phyloP scores from a whole-genome alignment of 1,140 invertebrate species.

The Doryteuthis pealeii region DNA sequence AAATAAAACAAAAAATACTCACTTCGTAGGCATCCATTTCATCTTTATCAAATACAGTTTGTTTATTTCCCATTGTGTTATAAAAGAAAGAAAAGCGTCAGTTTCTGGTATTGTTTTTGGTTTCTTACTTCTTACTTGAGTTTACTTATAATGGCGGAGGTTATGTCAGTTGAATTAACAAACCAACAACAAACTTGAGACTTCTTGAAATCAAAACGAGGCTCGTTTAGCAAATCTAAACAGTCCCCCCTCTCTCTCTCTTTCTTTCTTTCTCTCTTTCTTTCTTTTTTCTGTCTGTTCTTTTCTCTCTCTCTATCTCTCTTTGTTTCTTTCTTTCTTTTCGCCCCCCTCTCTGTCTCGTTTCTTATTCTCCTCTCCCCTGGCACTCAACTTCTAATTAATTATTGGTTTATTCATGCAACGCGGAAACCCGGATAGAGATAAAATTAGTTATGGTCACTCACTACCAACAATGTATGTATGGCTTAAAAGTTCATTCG shows the following conservation, averaged over 20 bases:
- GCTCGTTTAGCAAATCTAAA: background rate
- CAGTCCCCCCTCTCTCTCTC: background rate
- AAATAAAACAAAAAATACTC: background rate
- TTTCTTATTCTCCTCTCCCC: too few species aligned
- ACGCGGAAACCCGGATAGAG: too few species aligned
- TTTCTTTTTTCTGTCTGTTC: background rate
- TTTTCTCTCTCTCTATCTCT: background rate
- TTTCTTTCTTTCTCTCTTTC: background rate
- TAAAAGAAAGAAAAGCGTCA: background rate
- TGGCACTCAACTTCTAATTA: too few species aligned
- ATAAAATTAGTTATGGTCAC: too few species aligned
- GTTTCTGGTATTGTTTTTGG: too few species aligned
- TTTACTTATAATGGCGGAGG: too few species aligned
- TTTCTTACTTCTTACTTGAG: too few species aligned
- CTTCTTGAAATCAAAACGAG: background rate
- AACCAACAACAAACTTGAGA: too few species aligned
- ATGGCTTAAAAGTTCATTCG: too few species aligned
- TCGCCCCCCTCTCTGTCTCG: background rate
- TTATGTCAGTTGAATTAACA: too few species aligned
- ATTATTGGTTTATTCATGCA: too few species aligned
- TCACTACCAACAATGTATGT: too few species aligned
- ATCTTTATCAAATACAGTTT: background rate
- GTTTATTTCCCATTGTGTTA: background rate
- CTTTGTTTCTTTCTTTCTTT: background rate
- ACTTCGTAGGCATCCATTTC: background rate